A percentile compares a stretch with the other conserved stretches of the same genome.
These are phyloP conservation scores for Aphelenchoides bicaudatus DNA, from an alignment of 2,888 invertebrate species.

Conservation along the genomic window DNA sequence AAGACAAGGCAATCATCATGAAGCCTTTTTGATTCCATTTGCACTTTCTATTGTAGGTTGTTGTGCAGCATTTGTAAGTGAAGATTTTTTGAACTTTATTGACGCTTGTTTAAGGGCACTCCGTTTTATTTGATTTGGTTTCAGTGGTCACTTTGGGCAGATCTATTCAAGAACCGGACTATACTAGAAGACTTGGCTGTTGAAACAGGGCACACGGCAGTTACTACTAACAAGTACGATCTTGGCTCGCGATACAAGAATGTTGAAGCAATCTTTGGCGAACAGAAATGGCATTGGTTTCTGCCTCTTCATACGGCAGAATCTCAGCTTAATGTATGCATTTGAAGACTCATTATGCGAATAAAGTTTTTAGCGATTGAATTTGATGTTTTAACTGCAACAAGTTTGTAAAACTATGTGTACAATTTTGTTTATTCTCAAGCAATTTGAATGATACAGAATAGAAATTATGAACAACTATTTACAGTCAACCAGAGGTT, in stretches of 20 bases:
- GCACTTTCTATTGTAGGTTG: not conserved
- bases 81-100: not conserved
- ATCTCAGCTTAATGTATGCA: too few species aligned
- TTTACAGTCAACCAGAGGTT: too few species aligned
- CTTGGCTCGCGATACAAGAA: not conserved
- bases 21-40: not conserved
- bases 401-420: too few species aligned
- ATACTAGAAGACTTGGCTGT: not conserved
- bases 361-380: too few species aligned
- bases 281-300: conserved; percentile 6
- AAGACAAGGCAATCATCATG: not conserved
- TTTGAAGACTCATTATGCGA: too few species aligned
- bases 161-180: not conserved
- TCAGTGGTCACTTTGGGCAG: conserved; percentile 8
- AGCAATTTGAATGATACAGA: too few species aligned
- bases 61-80: conserved; percentile 7
- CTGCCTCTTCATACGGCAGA: conserved; percentile 1
- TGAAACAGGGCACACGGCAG: not conserved
- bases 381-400: too few species aligned
- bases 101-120: conserved; percentile 2
- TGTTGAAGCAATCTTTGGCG: conserved; percentile 7
- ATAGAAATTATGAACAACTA: too few species aligned
- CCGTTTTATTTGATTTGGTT: not conserved
- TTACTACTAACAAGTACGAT: not conserved
- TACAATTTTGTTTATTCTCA: too few species aligned